These are phyloP conservation scores for Salmo trutta DNA, from an alignment of 2,797 vertebrate species.

Conservation along the genomic window DNA sequence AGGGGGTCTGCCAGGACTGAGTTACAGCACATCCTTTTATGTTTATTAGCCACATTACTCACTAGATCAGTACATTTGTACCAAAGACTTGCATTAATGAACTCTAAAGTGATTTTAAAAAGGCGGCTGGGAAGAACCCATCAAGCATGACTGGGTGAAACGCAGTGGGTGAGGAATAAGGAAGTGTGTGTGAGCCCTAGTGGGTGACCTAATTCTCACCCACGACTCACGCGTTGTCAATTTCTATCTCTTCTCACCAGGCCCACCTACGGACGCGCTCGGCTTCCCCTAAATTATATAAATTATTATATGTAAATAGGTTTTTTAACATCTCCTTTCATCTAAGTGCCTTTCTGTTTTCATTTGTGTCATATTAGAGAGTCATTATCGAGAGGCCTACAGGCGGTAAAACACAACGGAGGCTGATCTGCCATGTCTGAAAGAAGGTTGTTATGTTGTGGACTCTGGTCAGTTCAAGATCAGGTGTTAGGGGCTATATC, in stretches of 20 bases:
- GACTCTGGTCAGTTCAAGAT: not conserved
- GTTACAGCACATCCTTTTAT: constrained; percentile 82
- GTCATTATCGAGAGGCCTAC: constrained; percentile 19
- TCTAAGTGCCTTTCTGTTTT: constrained; percentile 31
- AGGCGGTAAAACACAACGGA: constrained; percentile 6
- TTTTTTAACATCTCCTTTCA: constrained; percentile 19
- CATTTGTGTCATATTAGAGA: constrained; percentile 31
- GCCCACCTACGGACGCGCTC: constrained; percentile 54
- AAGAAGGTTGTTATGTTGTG: not conserved
- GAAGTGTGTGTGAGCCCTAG: constrained; percentile 39
- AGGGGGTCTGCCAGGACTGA: constrained; percentile 74
- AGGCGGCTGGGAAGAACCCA: constrained; percentile 84
- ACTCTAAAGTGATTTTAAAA: constrained; percentile 83
- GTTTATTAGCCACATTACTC: constrained; percentile 85
- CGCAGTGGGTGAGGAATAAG: not conserved
- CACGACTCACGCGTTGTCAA: constrained; percentile 71
- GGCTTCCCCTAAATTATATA: constrained; percentile 22
- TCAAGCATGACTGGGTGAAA: constrained; percentile 80
- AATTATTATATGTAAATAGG: constrained; percentile 35
- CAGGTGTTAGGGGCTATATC: not conserved
- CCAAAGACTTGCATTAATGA: constrained; percentile 83
- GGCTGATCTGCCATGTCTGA: constrained; percentile 5
- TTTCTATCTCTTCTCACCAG: constrained; percentile 51
- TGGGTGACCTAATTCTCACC: constrained; percentile 75
- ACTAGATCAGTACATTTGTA: constrained; percentile 81